Evolutionary conservation across 2,113 vertebrate genomes (phyloP).

Genomic region (Platysternon megacephalum): DNA sequence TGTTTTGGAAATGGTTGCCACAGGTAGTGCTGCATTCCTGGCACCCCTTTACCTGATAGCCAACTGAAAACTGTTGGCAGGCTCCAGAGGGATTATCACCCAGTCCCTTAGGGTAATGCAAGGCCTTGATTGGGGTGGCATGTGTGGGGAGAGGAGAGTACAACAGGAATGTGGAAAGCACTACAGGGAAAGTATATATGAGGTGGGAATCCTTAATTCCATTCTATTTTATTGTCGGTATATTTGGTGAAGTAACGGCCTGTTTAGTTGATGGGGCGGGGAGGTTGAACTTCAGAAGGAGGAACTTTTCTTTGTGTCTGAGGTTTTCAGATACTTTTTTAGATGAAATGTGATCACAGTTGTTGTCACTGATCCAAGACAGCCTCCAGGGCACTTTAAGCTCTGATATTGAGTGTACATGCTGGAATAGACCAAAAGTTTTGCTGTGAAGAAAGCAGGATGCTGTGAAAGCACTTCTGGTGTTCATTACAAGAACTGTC

Average conservation of each 20-base stretch:
- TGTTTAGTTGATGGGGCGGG: neutral
- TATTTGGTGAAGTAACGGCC: neutral
- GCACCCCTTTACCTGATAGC: neutral
- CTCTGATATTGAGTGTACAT: neutral
- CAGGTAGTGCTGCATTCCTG: neutral
- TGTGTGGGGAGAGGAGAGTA: neutral
- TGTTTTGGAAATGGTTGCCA: neutral
- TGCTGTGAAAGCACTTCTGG: neutral
- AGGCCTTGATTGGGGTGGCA: neutral
- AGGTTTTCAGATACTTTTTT: neutral
- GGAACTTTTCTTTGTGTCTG: neutral
- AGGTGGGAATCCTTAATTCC: neutral
- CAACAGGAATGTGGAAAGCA: neutral
- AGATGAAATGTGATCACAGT: neutral
- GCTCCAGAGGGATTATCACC: neutral
- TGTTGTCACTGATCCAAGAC: neutral
- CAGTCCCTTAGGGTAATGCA: neutral
- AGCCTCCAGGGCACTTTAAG: rapidly evolving
- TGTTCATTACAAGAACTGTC: neutral
- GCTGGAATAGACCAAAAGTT: neutral
- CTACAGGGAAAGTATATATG: neutral
- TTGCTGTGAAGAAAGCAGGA: neutral
- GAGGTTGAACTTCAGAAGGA: neutral
- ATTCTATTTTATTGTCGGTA: neutral
- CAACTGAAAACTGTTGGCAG: neutral